Evolutionary conservation across 1,140 invertebrate genomes (phyloP).

Genomic region (Oryctes rhinoceros): DNA sequence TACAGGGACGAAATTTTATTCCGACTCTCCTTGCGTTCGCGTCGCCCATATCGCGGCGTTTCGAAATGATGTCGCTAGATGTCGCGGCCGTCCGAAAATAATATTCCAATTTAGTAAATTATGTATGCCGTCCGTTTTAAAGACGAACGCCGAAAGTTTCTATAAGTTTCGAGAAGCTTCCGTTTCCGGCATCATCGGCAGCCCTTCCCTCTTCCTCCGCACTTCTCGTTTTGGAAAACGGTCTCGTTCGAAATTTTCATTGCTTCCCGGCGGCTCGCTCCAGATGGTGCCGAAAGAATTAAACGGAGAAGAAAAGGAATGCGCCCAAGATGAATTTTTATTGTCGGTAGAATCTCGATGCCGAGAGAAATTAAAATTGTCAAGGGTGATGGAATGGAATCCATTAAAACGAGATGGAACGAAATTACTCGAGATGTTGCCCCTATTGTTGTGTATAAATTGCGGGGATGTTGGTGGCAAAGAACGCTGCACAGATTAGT

Average conservation of each 20-base stretch:
- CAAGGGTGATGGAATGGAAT: too few species aligned
- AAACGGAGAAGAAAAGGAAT: not conserved
- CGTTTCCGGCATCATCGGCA: not conserved
- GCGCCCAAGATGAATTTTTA: not conserved
- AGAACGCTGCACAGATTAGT: too few species aligned
- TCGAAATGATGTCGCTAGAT: not conserved
- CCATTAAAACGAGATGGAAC: too few species aligned
- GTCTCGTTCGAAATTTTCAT: not conserved
- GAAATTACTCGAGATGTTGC: too few species aligned
- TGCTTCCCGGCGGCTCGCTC: not conserved
- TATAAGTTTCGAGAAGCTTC: not conserved
- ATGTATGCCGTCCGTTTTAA: not conserved
- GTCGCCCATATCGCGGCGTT: not conserved
- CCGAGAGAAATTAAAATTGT: not conserved
- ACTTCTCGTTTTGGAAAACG: too few species aligned
- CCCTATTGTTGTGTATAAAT: too few species aligned
- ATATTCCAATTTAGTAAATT: constrained; percentile 1
- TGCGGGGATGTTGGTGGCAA: too few species aligned
- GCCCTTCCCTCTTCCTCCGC: not conserved
- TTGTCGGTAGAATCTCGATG: not conserved
- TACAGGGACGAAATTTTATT: not conserved
- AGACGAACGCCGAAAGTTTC: not conserved
- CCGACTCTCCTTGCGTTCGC: not conserved
- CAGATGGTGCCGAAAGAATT: not conserved
- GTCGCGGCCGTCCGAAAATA: not conserved